Conservation (phyloP, 2,888 invertebrate genomes). For the Cristatella mucedo region DNA sequence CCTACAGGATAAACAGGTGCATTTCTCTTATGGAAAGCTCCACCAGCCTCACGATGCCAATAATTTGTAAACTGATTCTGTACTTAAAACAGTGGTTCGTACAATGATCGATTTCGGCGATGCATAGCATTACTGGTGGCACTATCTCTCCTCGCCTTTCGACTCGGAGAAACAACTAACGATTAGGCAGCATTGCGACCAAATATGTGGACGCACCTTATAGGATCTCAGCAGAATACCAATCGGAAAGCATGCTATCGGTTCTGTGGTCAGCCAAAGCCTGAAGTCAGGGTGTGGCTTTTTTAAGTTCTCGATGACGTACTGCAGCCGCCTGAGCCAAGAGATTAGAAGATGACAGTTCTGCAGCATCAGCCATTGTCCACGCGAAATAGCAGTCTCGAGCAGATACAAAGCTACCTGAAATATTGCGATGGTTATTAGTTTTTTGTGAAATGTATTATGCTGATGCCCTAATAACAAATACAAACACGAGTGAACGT, state of each 20-base stretch:
- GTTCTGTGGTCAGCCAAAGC: conserved; percentile 13
- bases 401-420: conserved; percentile 10
- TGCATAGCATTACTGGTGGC: no score
- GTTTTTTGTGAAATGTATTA: no score
- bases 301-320: conserved; percentile 10
- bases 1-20: conserved; percentile 5
- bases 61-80: not conserved
- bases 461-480: no score
- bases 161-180: no score
- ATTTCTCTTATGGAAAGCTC: no score
- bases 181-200: no score
- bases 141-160: no score
- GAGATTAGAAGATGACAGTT: conserved; percentile 12
- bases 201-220: conserved; percentile 10
- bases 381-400: conserved; percentile 12
- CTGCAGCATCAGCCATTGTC: conserved; percentile 13
- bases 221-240: conserved; percentile 13
- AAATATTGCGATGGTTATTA: no score
- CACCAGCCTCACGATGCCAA: no score
- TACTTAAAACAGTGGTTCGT: no score
- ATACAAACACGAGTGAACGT: no score
- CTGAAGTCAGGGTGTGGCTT: conserved; percentile 14
- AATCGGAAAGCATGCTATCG: conserved; percentile 12
- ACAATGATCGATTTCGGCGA: no score
- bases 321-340: conserved; percentile 11